Percentiles rank a stretch among this genome's conserved stretches.
These are phyloP conservation scores for Pseudochirops cupreus DNA, from an alignment of 2,797 vertebrate species.

Conservation along the genomic window DNA sequence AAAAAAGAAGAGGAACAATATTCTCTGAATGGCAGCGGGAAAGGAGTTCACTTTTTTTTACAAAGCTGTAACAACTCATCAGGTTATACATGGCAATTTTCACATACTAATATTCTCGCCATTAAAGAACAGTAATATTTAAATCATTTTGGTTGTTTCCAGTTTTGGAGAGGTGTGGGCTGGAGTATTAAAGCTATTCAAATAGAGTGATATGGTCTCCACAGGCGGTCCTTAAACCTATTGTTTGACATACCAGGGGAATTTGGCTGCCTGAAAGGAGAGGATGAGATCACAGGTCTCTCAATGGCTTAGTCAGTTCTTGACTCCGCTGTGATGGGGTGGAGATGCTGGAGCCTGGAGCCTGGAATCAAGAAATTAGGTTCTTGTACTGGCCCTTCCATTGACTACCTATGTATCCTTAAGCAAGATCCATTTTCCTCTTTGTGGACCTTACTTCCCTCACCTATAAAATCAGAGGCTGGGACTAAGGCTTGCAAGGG, in stretches of 20 bases:
- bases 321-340: constrained; percentile 53
- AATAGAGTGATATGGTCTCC: constrained; percentile 70
- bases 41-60: constrained; percentile 58
- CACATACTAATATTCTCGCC: constrained; percentile 74
- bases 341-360: constrained; percentile 17
- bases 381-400: background rate
- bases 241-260: constrained; percentile 71
- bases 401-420: background rate
- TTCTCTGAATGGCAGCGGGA: constrained; percentile 48
- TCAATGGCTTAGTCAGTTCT: constrained; percentile 34
- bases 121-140: constrained; percentile 79
- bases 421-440: constrained; percentile 3
- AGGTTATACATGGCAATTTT: constrained; percentile 71
- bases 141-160: constrained; percentile 73
- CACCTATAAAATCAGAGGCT: constrained; percentile 7
- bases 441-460: background rate
- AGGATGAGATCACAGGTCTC: constrained; percentile 58
- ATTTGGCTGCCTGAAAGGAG: constrained; percentile 59
- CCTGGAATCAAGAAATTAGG: background rate
- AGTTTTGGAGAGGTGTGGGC: constrained; percentile 71
- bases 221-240: constrained; percentile 64
- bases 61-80: constrained; percentile 59
- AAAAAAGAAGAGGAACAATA: background rate
- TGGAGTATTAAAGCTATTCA: constrained; percentile 62
- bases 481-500: background rate